phyloP scores from a whole-genome alignment of 2,888 invertebrate species.

The Leptinotarsa peninsularis region DNA sequence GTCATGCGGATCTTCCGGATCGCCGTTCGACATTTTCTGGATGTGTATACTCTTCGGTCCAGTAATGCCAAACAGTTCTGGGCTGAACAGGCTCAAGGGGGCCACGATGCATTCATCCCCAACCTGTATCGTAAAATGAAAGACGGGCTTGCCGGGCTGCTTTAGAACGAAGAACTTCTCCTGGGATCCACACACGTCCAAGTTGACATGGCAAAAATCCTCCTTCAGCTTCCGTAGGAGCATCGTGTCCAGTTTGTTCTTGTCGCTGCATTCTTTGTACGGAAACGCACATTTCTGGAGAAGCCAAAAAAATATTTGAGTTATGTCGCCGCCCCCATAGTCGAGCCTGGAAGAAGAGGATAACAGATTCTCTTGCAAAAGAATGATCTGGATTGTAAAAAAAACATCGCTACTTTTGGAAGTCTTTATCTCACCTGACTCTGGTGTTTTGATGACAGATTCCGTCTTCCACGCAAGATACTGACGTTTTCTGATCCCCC shows the following conservation, averaged over 20 bases:
- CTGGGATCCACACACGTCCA: slow-evolving; percentile 89
- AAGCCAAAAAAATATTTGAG: slow-evolving; percentile 89
- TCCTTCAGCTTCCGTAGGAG: slow-evolving; percentile 88
- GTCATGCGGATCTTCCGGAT: slow-evolving; percentile 94
- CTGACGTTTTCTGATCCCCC: slow-evolving; percentile 94
- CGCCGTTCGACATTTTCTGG: slow-evolving; percentile 78
- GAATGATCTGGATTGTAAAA: background rate
- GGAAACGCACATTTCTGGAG: slow-evolving; percentile 92
- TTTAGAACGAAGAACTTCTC: slow-evolving; percentile 83
- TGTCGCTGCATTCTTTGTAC: slow-evolving; percentile 83
- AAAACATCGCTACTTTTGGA: background rate
- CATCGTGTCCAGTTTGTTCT: slow-evolving; percentile 80
- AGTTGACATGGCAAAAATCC: slow-evolving; percentile 90
- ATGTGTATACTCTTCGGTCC: slow-evolving; percentile 80
- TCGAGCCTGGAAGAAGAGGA: slow-evolving; percentile 73
- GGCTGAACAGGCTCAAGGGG: slow-evolving; percentile 88
- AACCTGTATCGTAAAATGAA: slow-evolving; percentile 80
- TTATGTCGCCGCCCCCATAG: slow-evolving; percentile 92
- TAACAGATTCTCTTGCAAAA: background rate
- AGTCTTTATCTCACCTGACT: slow-evolving; percentile 62
- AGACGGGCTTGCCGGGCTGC: slow-evolving; percentile 76
- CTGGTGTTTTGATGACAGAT: slow-evolving; percentile 91
- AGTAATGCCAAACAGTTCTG: slow-evolving; percentile 88
- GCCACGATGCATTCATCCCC: slow-evolving; percentile 95
- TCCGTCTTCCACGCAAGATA: slow-evolving; percentile 96